Percentiles rank a stretch among this genome's conserved stretches.
Conservation (phyloP, 1,140 invertebrate genomes). For the Lerema accius region DNA sequence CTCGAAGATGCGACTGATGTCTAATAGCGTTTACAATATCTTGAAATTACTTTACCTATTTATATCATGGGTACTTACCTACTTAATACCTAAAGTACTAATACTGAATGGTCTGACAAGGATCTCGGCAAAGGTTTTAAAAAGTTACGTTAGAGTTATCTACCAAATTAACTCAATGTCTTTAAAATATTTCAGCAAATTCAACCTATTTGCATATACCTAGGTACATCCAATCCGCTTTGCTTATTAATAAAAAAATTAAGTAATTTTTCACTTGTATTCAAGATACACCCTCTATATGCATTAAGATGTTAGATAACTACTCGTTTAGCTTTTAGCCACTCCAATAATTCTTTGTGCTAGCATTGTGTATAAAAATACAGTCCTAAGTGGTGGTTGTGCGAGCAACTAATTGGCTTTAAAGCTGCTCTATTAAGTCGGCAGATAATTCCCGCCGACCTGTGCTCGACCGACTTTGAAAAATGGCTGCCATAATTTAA, state of each 20-base stretch:
- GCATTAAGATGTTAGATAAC: neutral
- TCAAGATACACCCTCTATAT: neutral
- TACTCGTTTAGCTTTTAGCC: constrained; percentile 4
- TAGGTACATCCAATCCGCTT: no score
- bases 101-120: no score
- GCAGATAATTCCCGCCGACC: constrained; percentile 55
- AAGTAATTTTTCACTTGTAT: neutral
- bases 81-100: no score
- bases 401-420: constrained; percentile 63
- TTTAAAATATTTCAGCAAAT: no score
- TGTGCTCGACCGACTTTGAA: constrained; percentile 60
- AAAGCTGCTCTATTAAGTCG: constrained; percentile 63
- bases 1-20: constrained; percentile 21
- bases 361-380: constrained; percentile 30
- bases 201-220: no score
- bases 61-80: no score
- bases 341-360: constrained; percentile 28
- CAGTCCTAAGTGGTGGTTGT: constrained; percentile 35
- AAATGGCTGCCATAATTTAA: constrained; percentile 72
- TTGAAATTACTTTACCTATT: constrained; percentile 1
- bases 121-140: no score
- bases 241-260: neutral
- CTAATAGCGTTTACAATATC: constrained; percentile 1
- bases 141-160: no score
- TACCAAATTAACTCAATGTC: no score